These are phyloP conservation scores for Brachionus rubens DNA, from an alignment of 1,140 invertebrate genomes.

Conservation along the genomic window DNA sequence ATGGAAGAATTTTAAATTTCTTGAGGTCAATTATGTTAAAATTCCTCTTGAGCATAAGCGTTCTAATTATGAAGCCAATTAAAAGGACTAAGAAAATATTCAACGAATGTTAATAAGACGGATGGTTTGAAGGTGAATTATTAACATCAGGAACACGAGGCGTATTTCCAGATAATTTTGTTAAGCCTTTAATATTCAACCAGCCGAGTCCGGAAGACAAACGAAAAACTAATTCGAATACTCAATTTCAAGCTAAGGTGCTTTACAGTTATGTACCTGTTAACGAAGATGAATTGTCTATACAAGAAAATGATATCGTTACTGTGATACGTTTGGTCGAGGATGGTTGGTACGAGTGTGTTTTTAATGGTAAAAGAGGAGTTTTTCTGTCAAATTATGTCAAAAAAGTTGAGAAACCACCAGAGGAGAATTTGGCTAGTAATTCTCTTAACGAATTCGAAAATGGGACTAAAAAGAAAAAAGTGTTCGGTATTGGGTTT, in stretches of 20 bases:
- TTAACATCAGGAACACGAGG: conserved; percentile 58
- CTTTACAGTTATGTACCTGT: conserved; percentile 57
- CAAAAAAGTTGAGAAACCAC: conserved; percentile 49
- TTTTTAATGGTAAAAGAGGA: conserved; percentile 52
- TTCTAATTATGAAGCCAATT: no score
- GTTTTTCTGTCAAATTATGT: conserved; percentile 60
- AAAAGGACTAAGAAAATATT: no score
- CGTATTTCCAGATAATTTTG: conserved; percentile 63
- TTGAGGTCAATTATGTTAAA: no score
- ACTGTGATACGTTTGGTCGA: conserved; percentile 53
- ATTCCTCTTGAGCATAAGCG: no score
- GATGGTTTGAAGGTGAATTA: conserved; percentile 62
- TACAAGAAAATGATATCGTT: conserved; percentile 57
- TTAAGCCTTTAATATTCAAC: conserved; percentile 54
- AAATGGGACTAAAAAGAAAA: not conserved
- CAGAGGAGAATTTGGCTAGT: no score
- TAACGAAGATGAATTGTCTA: conserved; percentile 59
- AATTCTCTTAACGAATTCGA: not conserved
- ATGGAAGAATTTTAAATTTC: no score
- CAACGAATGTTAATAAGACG: conserved; percentile 63
- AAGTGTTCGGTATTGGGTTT: conserved; percentile 33
- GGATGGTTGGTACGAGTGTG: conserved; percentile 58
- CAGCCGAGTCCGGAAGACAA: conserved; percentile 48
- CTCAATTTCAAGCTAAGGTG: conserved; percentile 52
- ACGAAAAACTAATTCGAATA: no score